Evolutionary conservation across 2,888 invertebrate genomes (phyloP), one percentile per base, ranked within the genome.

Genomic region (Tanytarsus gracilentus): DNA sequence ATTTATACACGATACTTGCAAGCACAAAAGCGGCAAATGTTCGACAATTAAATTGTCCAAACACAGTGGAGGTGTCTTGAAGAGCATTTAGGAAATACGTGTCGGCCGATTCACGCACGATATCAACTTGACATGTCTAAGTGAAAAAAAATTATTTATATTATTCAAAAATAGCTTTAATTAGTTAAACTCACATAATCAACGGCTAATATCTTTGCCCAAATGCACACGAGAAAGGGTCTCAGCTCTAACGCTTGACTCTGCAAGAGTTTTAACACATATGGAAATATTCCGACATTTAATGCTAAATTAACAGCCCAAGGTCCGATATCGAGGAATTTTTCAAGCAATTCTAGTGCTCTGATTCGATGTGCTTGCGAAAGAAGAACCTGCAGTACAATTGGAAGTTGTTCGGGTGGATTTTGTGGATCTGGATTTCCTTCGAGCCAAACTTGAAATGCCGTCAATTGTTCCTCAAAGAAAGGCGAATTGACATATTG

Each of bases 231-330:
- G 66, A 99, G 80, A 62, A 95, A 80, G 6, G 95, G 90, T 62
- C 96, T 79, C 65, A 99, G 77, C 72, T 99, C 98, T 66, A 84
- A 82, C 3, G 95, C 95, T 64, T 89, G 88, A 67, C 95, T 95
- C 76, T 99, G 98, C 67, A 99, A 78, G 66, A 99, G 76, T 75
- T 97, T 97, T 61, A 99, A 80, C 67, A 99, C 96, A 75, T 99
- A 99, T 0, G 99, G 99, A 75, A 98, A 99, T 70, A 99, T 98
- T 66, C 99, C 98, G 49, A 99, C 99, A 60, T 90, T 90, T 23
- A 99, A 79, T 58, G 97, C 96, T 65, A 95, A 79, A 74, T 92
- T 92, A 48, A 98, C 98, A 11, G 98, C 97, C 90, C 90, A 90
- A 0, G 88, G 86, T 44, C 99, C 99, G 63, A 98, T 81, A 74